Evolutionary conservation across 2,113 vertebrate genomes (phyloP), one percentile per base, ranked within the genome.

Genomic region (Nymphicus hollandicus): DNA sequence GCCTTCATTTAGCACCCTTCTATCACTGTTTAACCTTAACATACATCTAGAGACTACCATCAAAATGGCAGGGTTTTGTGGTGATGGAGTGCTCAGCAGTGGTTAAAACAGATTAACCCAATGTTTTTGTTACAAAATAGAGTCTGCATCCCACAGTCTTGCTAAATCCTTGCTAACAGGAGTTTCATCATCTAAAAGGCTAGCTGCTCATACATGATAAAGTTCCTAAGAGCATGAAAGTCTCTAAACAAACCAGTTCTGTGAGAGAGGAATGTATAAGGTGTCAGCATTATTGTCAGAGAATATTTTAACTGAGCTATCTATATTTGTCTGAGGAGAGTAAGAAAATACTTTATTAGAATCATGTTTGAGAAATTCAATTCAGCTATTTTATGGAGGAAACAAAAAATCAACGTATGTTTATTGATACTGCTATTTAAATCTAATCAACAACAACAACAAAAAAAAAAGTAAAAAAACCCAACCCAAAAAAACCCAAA

Each of bases 1-100:
- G 82, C 6, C 78, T 97, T 96, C 96, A 96, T 96, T 98, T 98
- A 98, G 78, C 84, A 90, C 33, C 39, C 61, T 89, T 96, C 91
- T 95, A 95, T 97, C 90, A 91, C 70, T 80, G 29, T 83, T 94
- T 94, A 95, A 95, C 92, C 91, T 96, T 94, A 93, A 64, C 66
- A 61, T 24, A 18, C 43, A 37, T 31, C 81, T 56, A 47, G 8
- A 84, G 39, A 81, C 76, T 82, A 74, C 43, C 28, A n/a, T 86
- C 82, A 56, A 89, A 96, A 92, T 70, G 44, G 31, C 56, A 86
- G 37, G 10, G 12, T 3, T 10, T 61, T 74, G 39, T 71, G 55
- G 69, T 83, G 80, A 86, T 78, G 52, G 82, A 96, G 64, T 72
- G 7, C 39, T 95, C 86, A 60, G 37, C 35, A 43, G 55, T 60